Evolutionary conservation across 1,140 invertebrate species (phyloP).

Genomic region (Rhopalosiphum padi): DNA sequence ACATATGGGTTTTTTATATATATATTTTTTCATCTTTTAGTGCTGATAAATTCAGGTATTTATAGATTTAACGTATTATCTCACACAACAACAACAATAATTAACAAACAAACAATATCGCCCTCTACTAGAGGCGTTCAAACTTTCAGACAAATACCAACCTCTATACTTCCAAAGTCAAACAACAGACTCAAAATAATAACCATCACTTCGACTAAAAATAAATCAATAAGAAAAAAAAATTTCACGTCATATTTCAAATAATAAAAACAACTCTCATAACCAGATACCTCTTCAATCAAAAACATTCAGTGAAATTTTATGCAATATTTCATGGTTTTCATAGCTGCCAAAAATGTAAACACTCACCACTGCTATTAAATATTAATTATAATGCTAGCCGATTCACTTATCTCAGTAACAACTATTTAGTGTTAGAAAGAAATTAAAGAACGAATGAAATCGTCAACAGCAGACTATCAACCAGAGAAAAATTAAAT

Average conservation of each 20-base stretch:
- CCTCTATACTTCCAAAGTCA: not conserved
- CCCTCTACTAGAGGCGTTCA: not conserved
- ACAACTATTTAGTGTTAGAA: not conserved
- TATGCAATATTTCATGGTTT: not conserved
- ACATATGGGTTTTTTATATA: too few relatives aligned
- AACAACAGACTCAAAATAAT: constrained; percentile 16
- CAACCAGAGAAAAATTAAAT: not conserved
- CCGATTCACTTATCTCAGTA: not conserved
- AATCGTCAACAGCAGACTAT: not conserved
- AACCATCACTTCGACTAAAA: not conserved
- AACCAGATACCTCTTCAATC: not conserved
- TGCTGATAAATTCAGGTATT: not conserved
- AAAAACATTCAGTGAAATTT: not conserved
- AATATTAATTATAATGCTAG: not conserved
- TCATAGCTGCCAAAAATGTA: not conserved
- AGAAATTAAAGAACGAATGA: not conserved
- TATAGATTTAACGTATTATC: not conserved
- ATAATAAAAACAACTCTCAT: constrained; percentile 9
- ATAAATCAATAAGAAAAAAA: constrained; percentile 16
- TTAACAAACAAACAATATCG: not conserved
- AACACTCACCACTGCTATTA: not conserved
- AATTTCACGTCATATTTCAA: not conserved
- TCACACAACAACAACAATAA: not conserved
- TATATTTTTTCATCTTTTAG: not conserved
- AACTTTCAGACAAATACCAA: constrained; percentile 1